Evolutionary conservation across 2,888 invertebrate species (phyloP).

Genomic region (Myopa tessellatipennis): DNA sequence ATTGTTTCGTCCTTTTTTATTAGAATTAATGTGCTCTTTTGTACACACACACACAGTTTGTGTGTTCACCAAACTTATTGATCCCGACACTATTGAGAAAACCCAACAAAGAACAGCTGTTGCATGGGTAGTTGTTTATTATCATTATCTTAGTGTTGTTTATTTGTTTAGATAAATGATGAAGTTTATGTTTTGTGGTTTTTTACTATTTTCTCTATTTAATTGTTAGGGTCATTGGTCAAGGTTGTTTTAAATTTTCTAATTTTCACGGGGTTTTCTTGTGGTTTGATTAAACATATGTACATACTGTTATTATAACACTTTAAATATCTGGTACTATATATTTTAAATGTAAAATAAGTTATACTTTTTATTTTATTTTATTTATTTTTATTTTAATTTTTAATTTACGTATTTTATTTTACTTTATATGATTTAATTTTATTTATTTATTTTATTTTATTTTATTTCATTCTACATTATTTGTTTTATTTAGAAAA

Average conservation of each 20-base stretch:
- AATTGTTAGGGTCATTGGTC: background rate
- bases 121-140: background rate
- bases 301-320: too few relatives aligned
- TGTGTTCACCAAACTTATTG: background rate
- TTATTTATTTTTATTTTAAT: too few relatives aligned
- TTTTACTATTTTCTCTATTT: background rate
- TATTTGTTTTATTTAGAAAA: background rate
- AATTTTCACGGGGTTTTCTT: background rate
- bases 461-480: background rate
- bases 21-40: background rate
- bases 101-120: background rate
- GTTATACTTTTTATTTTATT: too few relatives aligned
- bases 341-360: too few relatives aligned
- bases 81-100: constrained; percentile 3
- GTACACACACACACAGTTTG: background rate
- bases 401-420: too few relatives aligned
- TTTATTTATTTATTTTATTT: too few relatives aligned
- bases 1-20: constrained; percentile 20
- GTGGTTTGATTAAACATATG: too few relatives aligned
- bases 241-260: background rate
- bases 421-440: too few relatives aligned
- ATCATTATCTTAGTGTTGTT: background rate
- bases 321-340: too few relatives aligned
- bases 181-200: constrained; percentile 2
- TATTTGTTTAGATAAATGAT: constrained; percentile 16